phyloP scores from a whole-genome alignment of 2,888 invertebrate species.

The Nomada hirtipes region DNA sequence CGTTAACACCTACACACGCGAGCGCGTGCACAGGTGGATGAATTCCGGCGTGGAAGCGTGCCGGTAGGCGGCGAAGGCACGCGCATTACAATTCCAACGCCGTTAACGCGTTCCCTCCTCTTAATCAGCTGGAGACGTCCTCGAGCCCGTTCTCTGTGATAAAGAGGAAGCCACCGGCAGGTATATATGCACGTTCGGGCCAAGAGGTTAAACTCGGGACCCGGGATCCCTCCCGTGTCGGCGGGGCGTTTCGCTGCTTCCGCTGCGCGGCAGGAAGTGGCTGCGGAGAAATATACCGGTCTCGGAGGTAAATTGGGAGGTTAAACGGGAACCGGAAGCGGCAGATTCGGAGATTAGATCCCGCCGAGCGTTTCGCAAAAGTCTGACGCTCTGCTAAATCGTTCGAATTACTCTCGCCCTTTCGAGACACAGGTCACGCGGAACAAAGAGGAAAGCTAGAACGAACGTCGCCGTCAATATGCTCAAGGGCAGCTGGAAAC shows the following conservation, averaged over 20 bases:
- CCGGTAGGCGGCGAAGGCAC: slow-evolving; percentile 35
- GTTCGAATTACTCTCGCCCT: not conserved
- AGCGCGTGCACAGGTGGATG: slow-evolving; percentile 50
- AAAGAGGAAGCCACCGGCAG: slow-evolving; percentile 44
- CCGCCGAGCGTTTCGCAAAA: slow-evolving; percentile 3
- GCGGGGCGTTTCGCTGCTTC: slow-evolving; percentile 54
- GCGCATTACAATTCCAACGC: slow-evolving; percentile 51
- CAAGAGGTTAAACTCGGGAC: slow-evolving; percentile 37
- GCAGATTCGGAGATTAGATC: slow-evolving; percentile 51
- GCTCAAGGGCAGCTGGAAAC: too few relatives aligned
- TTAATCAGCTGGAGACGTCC: slow-evolving; percentile 62
- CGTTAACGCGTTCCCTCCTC: slow-evolving; percentile 54
- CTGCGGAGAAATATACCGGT: slow-evolving; percentile 28
- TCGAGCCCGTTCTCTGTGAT: slow-evolving; percentile 46
- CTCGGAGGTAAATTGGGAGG: slow-evolving; percentile 40
- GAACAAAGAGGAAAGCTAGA: too few relatives aligned
- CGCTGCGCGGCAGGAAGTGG: slow-evolving; percentile 49
- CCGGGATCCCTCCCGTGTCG: slow-evolving; percentile 2
- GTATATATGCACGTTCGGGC: not conserved
- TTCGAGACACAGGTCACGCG: not conserved
- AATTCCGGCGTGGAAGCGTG: slow-evolving; percentile 42
- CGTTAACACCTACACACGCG: slow-evolving; percentile 58
- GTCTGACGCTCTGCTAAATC: slow-evolving; percentile 1
- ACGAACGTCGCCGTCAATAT: too few relatives aligned
- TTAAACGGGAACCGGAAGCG: slow-evolving; percentile 34